Base-by-base conservation (phyloP, 2,113 vertebrate species). In the Dicentrarchus labrax region DNA sequence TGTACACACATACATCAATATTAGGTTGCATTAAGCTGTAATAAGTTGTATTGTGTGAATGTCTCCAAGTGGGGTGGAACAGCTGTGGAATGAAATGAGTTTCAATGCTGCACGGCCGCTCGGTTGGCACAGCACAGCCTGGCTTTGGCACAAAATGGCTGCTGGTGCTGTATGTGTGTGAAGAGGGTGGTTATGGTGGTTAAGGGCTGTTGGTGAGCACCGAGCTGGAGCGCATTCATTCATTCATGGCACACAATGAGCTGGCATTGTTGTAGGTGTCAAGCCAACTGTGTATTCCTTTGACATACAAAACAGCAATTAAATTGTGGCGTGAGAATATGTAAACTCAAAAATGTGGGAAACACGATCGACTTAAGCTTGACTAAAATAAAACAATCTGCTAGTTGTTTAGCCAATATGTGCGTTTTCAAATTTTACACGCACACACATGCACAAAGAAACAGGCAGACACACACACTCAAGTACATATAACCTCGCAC, bases 21-120 rank as follows among this genome's bases (percentile, higher is more conserved):
- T 94, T 93, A 93, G 83, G 80, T 22, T 43, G 85, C 85, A 91
- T 93, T 92, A 92, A 93, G 88, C 87, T 77, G 72, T 90, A 91
- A 93, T 92, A 93, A 89, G 86, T 86, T 86, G 85, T 10, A 84
- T 86, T 84, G 89, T 86, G 54, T 38, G 72, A 83, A 86, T 86
- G 86, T 91, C 60, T 92, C 82, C 68, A 17, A 83, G 87, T 78
- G 82, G 70, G 76, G 72, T 41, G 87, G 83, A 86, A 89, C 85
- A 86, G 90, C 89, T 92, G 88, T 78, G 83, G 92, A 91, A 82
- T 86, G 86, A 85, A 90, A 93, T 93, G 80, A 90, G 80, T 82
- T 72, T 83, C 77, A 61, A 43, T 39, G 72, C 45, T 22, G 88
- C 76, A 74, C 65, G 82, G 82, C 68, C 43, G 57, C 76, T 69